Evolutionary conservation across 30 jellyfish, hydroid and myxozoan genomes (phyloP), one percentile per base, ranked within the genome.

Genomic region (Sanderia malayensis): DNA sequence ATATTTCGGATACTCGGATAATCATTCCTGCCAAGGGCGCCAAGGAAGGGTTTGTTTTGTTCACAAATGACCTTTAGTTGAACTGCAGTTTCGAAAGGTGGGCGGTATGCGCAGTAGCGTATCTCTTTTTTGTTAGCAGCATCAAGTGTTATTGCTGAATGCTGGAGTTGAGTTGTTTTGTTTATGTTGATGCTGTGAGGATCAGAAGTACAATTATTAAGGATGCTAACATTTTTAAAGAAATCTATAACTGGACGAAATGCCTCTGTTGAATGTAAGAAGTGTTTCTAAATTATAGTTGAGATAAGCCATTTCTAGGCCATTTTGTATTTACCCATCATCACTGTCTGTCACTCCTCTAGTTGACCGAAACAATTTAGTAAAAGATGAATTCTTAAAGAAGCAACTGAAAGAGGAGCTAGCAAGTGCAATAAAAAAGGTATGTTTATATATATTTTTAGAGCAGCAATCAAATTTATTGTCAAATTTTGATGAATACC

Each of bases 1-100:
- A 64, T 83, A 83, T 58, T 79, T 44, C 23, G 95, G 95, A 81
- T 83, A 83, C 55, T 83, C 95, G 45, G n/a, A n/a, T n/a, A n/a
- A n/a, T n/a, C n/a, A n/a, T n/a, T n/a, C n/a, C n/a, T n/a, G n/a
- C n/a, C n/a, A n/a, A n/a, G n/a, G n/a, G n/a, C n/a, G n/a, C n/a
- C n/a, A n/a, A n/a, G n/a, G n/a, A n/a, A n/a, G n/a, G n/a, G n/a
- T n/a, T n/a, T n/a, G n/a, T n/a, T n/a, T n/a, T n/a, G n/a, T n/a
- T n/a, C n/a, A n/a, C n/a, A n/a, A n/a, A n/a, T n/a, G n/a, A n/a
- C n/a, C n/a, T n/a, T n/a, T n/a, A n/a, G n/a, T n/a, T n/a, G n/a
- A n/a, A n/a, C n/a, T n/a, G n/a, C n/a, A n/a, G n/a, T n/a, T n/a
- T n/a, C n/a, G n/a, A n/a, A n/a, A n/a, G n/a, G n/a, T n/a, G n/a